A percentile compares a stretch with the other conserved stretches of the same genome.
Evolutionary conservation across 2,797 vertebrate genomes (phyloP).

Genomic region (Sebastes taczanowskii): DNA sequence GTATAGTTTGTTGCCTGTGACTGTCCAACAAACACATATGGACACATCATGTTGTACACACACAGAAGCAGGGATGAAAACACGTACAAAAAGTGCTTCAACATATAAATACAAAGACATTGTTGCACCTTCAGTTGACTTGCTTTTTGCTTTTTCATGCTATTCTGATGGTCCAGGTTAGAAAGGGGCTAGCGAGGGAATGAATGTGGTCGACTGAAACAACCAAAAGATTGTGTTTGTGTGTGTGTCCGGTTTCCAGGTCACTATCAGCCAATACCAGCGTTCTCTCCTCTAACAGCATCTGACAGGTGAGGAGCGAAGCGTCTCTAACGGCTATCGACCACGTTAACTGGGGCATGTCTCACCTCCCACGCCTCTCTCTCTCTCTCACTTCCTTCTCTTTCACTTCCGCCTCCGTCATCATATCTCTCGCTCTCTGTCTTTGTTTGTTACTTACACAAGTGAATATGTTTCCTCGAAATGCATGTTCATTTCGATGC

Average conservation of each 20-base stretch:
- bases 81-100: neutral
- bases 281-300: neutral
- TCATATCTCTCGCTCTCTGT: neutral
- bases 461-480: neutral
- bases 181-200: neutral
- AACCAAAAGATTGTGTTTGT: neutral
- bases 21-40: neutral
- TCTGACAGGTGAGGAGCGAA: neutral
- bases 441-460: neutral
- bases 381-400: neutral
- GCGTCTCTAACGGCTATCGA: neutral
- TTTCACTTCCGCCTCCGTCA: neutral
- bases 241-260: neutral
- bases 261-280: neutral
- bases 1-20: neutral
- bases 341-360: neutral
- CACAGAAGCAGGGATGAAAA: neutral
- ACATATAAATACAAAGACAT: neutral
- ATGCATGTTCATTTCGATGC: neutral
- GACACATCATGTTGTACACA: neutral
- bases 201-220: neutral
- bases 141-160: neutral
- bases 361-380: neutral
- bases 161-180: neutral
- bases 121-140: neutral